Conservation (phyloP, 30 jellyfish, hydroid and myxozoan genomes). For the Cassiopea xamachana region DNA sequence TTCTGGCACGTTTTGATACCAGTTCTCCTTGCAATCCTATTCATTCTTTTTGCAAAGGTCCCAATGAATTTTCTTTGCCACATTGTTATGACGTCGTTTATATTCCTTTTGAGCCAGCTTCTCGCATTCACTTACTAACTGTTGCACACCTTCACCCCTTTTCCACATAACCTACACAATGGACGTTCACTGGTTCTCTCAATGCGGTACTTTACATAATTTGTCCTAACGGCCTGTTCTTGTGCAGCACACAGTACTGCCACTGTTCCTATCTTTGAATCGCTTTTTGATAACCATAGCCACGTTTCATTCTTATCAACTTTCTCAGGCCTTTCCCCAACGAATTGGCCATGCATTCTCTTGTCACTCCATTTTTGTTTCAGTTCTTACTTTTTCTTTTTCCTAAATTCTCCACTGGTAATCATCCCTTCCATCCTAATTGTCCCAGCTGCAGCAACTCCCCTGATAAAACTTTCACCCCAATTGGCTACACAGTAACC, state of each 20-base stretch:
- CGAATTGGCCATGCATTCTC: neutral
- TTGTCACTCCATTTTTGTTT: neutral
- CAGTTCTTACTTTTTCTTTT: neutral
- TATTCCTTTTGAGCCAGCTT: too few relatives aligned
- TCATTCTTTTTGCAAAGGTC: too few relatives aligned
- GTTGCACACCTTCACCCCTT: neutral
- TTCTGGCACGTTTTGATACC: constrained; percentile 21
- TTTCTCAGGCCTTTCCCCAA: neutral
- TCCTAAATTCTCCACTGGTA: neutral
- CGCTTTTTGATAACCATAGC: neutral
- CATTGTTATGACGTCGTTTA: too few relatives aligned
- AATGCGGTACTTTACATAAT: neutral
- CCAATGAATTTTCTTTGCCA: too few relatives aligned
- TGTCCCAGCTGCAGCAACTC: neutral
- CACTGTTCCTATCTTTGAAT: neutral
- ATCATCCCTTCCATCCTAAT: neutral
- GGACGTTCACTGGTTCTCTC: neutral
- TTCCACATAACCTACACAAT: neutral
- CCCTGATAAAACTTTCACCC: neutral
- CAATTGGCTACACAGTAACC: neutral
- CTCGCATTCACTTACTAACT: too few relatives aligned
- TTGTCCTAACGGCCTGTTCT: neutral
- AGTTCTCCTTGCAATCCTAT: neutral
- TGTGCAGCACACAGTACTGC: neutral
- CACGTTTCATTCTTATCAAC: constrained; percentile 3